A percentile compares a stretch with the other conserved stretches of the same genome.
Evolutionary conservation across 2,113 vertebrate species (phyloP).

Genomic region (Myxocyprinus asiaticus): DNA sequence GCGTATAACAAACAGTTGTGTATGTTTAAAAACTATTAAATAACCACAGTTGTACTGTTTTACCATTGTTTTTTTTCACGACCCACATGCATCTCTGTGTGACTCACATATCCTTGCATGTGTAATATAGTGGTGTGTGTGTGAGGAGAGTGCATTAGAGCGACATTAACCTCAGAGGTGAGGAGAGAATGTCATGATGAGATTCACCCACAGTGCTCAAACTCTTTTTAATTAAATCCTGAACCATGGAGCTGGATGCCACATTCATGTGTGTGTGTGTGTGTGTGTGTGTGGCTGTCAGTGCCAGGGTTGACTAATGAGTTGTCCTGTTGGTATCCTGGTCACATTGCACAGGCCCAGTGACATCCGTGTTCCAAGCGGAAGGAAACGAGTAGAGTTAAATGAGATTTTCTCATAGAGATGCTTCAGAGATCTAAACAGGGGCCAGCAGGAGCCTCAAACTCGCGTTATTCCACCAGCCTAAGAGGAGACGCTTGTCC

Average conservation of each 20-base stretch:
- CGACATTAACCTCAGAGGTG: slow-evolving; percentile 75
- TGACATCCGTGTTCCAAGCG: slow-evolving; percentile 85
- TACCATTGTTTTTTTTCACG: too few relatives aligned
- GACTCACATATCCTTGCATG: too few relatives aligned
- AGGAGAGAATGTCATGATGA: slow-evolving; percentile 72
- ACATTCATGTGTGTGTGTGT: slow-evolving; percentile 30
- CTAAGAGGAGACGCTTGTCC: slow-evolving; percentile 14
- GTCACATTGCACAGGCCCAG: slow-evolving; percentile 81
- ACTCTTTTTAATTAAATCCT: slow-evolving; percentile 89
- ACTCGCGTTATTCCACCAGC: neutral
- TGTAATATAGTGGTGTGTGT: slow-evolving; percentile 5
- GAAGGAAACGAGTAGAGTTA: slow-evolving; percentile 70
- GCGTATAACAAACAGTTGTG: too few relatives aligned
- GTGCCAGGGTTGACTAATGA: slow-evolving; percentile 84
- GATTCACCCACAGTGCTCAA: slow-evolving; percentile 76
- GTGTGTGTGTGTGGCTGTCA: slow-evolving; percentile 4
- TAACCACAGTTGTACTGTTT: too few relatives aligned
- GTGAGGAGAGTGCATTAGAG: slow-evolving; percentile 69
- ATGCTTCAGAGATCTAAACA: slow-evolving; percentile 25
- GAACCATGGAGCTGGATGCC: slow-evolving; percentile 69
- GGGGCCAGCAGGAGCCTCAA: neutral
- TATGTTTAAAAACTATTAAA: too few relatives aligned
- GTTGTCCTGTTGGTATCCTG: slow-evolving; percentile 86
- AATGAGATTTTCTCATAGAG: slow-evolving; percentile 49
- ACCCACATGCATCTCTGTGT: too few relatives aligned